phyloP scores from a whole-genome alignment of 2,113 vertebrate species.

The Corvus cornix region DNA sequence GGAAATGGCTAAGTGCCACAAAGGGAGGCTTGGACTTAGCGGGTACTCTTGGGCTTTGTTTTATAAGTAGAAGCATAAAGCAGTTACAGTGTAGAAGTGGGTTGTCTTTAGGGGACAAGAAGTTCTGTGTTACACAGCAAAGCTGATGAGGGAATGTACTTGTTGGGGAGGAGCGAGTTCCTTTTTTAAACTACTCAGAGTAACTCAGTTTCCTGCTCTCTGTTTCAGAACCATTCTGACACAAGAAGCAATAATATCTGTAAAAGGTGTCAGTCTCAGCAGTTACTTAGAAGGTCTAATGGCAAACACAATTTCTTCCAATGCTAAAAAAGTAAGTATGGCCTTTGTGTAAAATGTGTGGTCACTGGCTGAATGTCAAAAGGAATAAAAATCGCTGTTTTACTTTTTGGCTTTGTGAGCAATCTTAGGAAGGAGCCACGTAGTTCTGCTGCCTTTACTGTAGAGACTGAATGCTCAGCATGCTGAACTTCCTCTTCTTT shows the following conservation, averaged over 20 bases:
- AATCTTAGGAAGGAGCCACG: accelerated
- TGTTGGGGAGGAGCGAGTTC: not conserved
- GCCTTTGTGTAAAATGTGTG: not conserved
- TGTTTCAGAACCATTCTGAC: slow-evolving; percentile 88
- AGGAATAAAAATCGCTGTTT: not conserved
- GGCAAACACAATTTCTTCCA: slow-evolving; percentile 91
- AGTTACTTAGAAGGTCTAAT: slow-evolving; percentile 95
- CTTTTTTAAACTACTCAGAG: not conserved
- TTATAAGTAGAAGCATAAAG: not conserved
- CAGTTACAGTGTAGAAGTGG: not conserved
- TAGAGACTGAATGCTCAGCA: not conserved
- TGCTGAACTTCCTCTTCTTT: not conserved
- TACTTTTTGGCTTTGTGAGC: not conserved
- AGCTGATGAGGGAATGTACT: not conserved
- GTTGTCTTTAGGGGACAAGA: not conserved
- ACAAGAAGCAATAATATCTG: slow-evolving; percentile 95
- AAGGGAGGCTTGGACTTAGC: not conserved
- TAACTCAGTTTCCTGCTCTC: not conserved
- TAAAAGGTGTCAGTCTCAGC: slow-evolving; percentile 95
- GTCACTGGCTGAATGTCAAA: not conserved
- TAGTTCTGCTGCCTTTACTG: not conserved
- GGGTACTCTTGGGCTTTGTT: not conserved
- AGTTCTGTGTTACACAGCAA: not conserved
- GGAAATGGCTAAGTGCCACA: not conserved
- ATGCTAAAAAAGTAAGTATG: slow-evolving; percentile 89